These are phyloP conservation scores for Stenichneumon culpator DNA, from an alignment of 2,888 invertebrate species.

Conservation along the genomic window DNA sequence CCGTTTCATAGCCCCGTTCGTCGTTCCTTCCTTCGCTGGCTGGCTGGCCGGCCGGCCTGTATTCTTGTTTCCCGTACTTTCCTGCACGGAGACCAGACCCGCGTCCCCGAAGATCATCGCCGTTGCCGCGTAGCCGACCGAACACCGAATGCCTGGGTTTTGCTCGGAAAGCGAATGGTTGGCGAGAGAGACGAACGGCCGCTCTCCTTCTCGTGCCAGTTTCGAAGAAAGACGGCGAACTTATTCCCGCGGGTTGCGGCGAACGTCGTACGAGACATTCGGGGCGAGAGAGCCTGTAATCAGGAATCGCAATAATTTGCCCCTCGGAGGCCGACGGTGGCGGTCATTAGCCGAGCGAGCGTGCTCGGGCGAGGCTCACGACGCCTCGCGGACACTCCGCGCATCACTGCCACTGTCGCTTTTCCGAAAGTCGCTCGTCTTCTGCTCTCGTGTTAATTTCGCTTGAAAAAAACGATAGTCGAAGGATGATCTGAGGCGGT, in stretches of 20 bases:
- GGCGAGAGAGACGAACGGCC: neutral
- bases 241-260: neutral
- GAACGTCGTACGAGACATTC: conserved; percentile 23
- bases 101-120: neutral
- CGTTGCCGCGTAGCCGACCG: neutral
- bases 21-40: conserved; percentile 21
- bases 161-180: conserved; percentile 8
- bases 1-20: conserved; percentile 50
- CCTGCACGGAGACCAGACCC: neutral
- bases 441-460: neutral
- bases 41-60: conserved; percentile 13
- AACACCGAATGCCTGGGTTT: conserved; percentile 9
- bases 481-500: neutral
- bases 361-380: neutral
- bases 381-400: conserved; percentile 1
- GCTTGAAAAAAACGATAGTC: neutral
- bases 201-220: neutral
- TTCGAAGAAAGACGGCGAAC: neutral
- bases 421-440: conserved; percentile 8
- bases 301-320: conserved; percentile 57
- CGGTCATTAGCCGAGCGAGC: conserved; percentile 7
- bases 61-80: conserved; percentile 41
- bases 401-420: neutral
- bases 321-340: conserved; percentile 17
- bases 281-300: conserved; percentile 49